Conservation (phyloP, 1,140 invertebrate genomes). For the Psix sp. region DNA sequence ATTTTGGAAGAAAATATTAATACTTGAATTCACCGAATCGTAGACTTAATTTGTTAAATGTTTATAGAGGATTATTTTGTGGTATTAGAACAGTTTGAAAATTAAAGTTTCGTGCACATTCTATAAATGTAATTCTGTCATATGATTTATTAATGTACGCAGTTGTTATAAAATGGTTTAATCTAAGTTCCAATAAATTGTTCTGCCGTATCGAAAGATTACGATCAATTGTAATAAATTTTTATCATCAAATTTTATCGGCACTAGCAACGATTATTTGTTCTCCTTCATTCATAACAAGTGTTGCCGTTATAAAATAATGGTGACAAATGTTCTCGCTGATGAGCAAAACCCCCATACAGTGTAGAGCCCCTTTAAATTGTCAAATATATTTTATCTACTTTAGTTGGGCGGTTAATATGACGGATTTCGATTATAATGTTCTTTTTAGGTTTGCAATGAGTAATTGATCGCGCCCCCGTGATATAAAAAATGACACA, state of each 20-base stretch:
- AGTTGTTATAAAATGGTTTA: too few relatives aligned
- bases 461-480: constrained; percentile 41
- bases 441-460: constrained; percentile 41
- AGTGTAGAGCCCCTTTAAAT: constrained; percentile 35
- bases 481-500: constrained; percentile 37
- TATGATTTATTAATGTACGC: too few relatives aligned
- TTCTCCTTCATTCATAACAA: constrained; percentile 11
- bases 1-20: too few relatives aligned
- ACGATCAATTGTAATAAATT: constrained; percentile 6
- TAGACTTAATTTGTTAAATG: too few relatives aligned
- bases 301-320: constrained; percentile 24
- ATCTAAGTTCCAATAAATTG: not conserved
- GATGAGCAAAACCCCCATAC: constrained; percentile 13
- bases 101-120: too few relatives aligned
- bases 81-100: too few relatives aligned
- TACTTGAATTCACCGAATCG: too few relatives aligned
- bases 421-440: constrained; percentile 42
- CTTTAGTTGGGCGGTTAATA: constrained; percentile 41
- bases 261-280: too few relatives aligned
- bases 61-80: too few relatives aligned
- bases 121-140: too few relatives aligned
- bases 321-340: constrained; percentile 33
- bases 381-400: constrained; percentile 44
- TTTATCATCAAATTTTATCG: constrained; percentile 1
- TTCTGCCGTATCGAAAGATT: not conserved